A percentile compares a stretch with the other conserved stretches of the same genome.
phyloP scores from a whole-genome alignment of 2,113 vertebrate species.

The Odocoileus virginianus region DNA sequence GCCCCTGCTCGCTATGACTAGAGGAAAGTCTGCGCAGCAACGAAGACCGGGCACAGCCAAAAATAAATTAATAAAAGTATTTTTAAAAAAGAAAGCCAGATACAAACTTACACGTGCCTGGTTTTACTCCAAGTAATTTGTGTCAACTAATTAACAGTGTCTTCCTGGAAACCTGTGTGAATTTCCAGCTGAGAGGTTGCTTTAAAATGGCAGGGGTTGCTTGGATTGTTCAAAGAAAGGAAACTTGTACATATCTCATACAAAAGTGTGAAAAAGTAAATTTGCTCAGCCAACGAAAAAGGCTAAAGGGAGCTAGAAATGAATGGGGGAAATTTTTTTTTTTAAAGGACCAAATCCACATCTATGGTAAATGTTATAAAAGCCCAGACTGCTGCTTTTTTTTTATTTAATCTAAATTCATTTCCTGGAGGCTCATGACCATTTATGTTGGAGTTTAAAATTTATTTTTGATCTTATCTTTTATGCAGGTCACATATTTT shows the following conservation, averaged over 20 bases:
- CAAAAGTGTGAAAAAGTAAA: constrained; percentile 32
- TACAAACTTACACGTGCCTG: background rate
- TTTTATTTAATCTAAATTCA: background rate
- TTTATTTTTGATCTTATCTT: constrained; percentile 51
- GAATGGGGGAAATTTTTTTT: background rate
- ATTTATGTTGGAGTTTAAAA: background rate
- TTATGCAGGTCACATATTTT: constrained; percentile 42
- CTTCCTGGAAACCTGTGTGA: constrained; percentile 6
- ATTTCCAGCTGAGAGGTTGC: background rate
- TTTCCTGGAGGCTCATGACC: background rate
- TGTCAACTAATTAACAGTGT: background rate
- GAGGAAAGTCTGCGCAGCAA: background rate
- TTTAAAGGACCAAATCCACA: background rate
- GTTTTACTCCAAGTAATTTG: background rate
- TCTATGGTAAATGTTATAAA: background rate
- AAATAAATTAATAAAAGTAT: background rate
- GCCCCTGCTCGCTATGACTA: background rate
- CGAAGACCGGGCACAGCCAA: background rate
- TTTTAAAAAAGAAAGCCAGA: background rate
- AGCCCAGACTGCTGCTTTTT: background rate
- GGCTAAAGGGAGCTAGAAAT: background rate
- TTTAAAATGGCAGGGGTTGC: background rate
- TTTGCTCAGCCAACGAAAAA: constrained; percentile 10
- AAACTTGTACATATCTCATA: background rate
- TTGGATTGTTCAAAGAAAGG: constrained; percentile 31